These are phyloP conservation scores for Fistularia tabacaria DNA, from an alignment of 2,797 vertebrate species.

Conservation along the genomic window DNA sequence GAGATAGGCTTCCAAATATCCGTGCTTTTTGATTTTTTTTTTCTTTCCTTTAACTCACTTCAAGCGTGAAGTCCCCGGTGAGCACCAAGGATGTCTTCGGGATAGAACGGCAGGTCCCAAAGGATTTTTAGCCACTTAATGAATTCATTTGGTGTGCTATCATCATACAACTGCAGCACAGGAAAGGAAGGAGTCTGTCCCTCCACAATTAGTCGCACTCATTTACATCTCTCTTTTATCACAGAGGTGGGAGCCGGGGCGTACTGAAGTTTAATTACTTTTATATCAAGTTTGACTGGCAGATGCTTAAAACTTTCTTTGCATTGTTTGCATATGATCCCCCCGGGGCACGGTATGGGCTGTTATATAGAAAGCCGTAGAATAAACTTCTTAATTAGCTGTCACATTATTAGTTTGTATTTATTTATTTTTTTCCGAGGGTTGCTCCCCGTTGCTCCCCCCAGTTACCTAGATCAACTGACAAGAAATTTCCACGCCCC, in stretches of 20 bases:
- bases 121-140: conserved; percentile 55
- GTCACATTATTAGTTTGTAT: conserved; percentile 28
- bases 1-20: conserved; percentile 20
- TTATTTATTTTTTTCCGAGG: conserved; percentile 1
- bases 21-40: background rate
- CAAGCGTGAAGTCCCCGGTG: conserved; percentile 38
- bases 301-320: conserved; percentile 47
- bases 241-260: conserved; percentile 49
- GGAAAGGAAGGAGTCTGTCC: conserved; percentile 42
- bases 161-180: conserved; percentile 36
- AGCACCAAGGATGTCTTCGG: conserved; percentile 33
- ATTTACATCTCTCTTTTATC: conserved; percentile 70
- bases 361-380: too few species aligned
- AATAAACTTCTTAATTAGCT: conserved; percentile 45
- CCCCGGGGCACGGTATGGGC: too few species aligned
- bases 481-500: conserved; percentile 17
- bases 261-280: conserved; percentile 64
- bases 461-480: conserved; percentile 27
- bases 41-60: conserved; percentile 2
- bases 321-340: conserved; percentile 26
- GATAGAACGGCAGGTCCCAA: conserved; percentile 27
- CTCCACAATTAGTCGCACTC: conserved; percentile 59
- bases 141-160: conserved; percentile 55
- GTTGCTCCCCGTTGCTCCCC: conserved; percentile 8
- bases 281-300: conserved; percentile 57